Evolutionary conservation across 1,140 invertebrate species (phyloP).

Genomic region (Eriosoma lanigerum): DNA sequence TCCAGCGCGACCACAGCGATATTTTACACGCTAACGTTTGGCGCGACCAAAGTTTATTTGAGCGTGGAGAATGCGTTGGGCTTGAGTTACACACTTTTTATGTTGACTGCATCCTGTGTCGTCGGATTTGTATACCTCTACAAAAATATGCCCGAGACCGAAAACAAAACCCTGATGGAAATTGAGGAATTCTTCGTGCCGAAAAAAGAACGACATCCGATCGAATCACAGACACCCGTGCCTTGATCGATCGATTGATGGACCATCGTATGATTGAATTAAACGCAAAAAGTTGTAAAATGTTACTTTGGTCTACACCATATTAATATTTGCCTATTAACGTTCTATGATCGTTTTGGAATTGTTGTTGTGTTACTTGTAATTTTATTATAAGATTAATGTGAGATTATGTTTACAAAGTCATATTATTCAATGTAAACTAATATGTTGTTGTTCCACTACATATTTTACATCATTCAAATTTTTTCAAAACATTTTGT

Average conservation of each 20-base stretch:
- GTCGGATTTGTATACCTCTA: conserved; percentile 54
- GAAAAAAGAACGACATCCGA: not conserved
- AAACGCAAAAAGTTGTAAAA: not conserved
- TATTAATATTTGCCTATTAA: too few relatives aligned
- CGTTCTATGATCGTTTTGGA: too few relatives aligned
- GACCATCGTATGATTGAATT: not conserved
- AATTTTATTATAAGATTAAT: too few relatives aligned
- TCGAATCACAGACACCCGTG: not conserved
- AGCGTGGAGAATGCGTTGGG: conserved; percentile 37
- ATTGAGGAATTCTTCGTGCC: conserved; percentile 54
- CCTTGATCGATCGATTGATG: not conserved
- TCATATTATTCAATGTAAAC: too few relatives aligned
- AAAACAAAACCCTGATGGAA: conserved; percentile 55
- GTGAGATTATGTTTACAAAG: too few relatives aligned
- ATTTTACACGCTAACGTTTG: conserved; percentile 52
- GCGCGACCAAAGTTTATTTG: conserved; percentile 51
- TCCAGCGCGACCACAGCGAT: conserved; percentile 51
- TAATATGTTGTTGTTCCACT: too few relatives aligned
- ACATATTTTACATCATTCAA: too few relatives aligned
- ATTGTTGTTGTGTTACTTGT: too few relatives aligned
- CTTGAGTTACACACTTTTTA: conserved; percentile 52
- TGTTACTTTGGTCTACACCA: not conserved
- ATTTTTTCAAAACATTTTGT: too few relatives aligned
- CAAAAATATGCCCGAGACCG: conserved; percentile 55
- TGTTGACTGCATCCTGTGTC: conserved; percentile 32